Conservation (phyloP, 1,140 invertebrate genomes). For the Aethina tumida region DNA sequence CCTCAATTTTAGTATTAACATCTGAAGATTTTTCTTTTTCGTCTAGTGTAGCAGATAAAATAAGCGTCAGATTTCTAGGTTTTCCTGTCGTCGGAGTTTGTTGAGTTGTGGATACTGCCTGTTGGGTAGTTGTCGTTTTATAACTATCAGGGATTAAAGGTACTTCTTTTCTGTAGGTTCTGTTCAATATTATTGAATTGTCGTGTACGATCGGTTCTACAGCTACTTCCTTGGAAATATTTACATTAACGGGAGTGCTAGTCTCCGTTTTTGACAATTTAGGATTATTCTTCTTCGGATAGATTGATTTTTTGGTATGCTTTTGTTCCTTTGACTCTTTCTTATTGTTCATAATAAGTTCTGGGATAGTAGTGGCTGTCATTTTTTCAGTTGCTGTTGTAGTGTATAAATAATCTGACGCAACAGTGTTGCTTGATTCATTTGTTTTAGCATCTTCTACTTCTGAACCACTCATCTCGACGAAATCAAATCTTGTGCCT, state of each 20-base stretch:
- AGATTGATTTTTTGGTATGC: constrained; percentile 5
- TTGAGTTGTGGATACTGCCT: constrained; percentile 7
- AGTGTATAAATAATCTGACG: constrained; percentile 1
- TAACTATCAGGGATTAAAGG: constrained; percentile 12
- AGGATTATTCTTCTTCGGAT: constrained; percentile 3
- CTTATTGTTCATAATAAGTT: constrained; percentile 8
- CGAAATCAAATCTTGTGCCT: too few species aligned
- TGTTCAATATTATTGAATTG: constrained; percentile 26
- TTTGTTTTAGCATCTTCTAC: too few species aligned
- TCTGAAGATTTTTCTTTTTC: too few species aligned
- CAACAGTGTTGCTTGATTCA: too few species aligned
- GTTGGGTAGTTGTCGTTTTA: constrained; percentile 2
- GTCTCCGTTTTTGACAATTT: constrained; percentile 7
- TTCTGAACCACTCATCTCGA: too few species aligned
- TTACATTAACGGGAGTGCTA: constrained; percentile 14
- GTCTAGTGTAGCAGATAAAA: too few species aligned
- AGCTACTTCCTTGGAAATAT: constrained; percentile 28
- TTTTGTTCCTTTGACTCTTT: constrained; percentile 10
- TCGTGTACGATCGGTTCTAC: constrained; percentile 27
- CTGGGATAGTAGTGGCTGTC: constrained; percentile 6
- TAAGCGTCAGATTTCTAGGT: too few species aligned
- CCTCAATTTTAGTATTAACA: too few species aligned
- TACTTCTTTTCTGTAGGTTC: constrained; percentile 31
- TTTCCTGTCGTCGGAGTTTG: constrained; percentile 11
- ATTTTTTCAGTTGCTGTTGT: constrained; percentile 3